Percentiles rank a stretch among this genome's conserved stretches.
These are phyloP conservation scores for Hypena proboscidalis DNA, from an alignment of 2,888 invertebrate genomes.

Conservation along the genomic window DNA sequence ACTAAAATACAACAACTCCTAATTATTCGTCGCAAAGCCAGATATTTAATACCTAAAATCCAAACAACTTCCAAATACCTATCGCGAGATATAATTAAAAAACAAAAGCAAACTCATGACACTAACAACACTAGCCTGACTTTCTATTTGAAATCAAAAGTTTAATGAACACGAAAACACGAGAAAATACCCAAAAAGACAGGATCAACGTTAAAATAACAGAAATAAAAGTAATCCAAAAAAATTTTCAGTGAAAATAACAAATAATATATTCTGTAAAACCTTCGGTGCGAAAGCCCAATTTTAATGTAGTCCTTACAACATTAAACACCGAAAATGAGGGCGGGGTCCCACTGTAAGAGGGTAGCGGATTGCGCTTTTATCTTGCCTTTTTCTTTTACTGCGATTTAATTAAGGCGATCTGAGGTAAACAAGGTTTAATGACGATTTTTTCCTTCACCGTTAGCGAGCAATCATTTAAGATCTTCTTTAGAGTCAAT, in stretches of 20 bases:
- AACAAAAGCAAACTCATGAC: background rate
- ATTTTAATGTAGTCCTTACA: conserved; percentile 52
- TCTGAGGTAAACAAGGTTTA: no score
- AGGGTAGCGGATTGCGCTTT: conserved; percentile 14
- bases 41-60: no score
- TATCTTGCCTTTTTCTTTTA: no score
- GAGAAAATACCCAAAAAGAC: conserved; percentile 15
- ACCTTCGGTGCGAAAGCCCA: conserved; percentile 27
- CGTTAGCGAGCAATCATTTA: no score
- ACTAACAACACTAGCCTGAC: background rate
- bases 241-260: conserved; percentile 38
- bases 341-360: conserved; percentile 21
- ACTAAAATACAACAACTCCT: no score
- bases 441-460: no score
- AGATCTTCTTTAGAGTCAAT: background rate
- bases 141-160: background rate
- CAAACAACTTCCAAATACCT: no score
- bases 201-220: conserved; percentile 21
- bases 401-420: no score
- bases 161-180: conserved; percentile 11
- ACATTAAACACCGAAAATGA: conserved; percentile 46
- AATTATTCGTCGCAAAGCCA: no score
- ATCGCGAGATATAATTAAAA: background rate
- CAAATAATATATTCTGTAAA: conserved; percentile 45
- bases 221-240: conserved; percentile 22